These are phyloP conservation scores for Alosa alosa DNA, from an alignment of 2,113 vertebrate species.

Conservation along the genomic window DNA sequence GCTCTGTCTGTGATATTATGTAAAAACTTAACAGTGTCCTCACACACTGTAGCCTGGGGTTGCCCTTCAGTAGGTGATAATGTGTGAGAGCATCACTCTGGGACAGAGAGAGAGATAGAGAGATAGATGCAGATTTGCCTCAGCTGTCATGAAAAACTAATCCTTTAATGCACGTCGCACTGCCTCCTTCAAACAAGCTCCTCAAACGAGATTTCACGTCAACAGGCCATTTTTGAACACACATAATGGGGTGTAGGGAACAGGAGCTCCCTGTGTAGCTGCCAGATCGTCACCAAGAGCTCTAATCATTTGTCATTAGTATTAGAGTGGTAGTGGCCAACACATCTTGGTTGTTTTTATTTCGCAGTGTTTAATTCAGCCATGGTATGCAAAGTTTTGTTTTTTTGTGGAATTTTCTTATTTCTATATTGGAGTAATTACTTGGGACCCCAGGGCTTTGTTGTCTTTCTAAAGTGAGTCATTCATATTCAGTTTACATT, in stretches of 20 bases:
- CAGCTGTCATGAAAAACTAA: neutral
- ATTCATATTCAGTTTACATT: neutral
- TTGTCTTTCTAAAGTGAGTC: neutral
- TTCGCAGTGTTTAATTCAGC: neutral
- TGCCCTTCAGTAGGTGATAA: neutral
- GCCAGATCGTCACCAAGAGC: neutral
- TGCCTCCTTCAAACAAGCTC: neutral
- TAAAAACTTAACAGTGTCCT: neutral
- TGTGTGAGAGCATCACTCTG: neutral
- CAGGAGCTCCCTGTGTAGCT: neutral
- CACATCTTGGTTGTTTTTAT: neutral
- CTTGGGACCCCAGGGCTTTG: neutral
- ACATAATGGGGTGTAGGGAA: neutral
- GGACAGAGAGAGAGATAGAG: neutral
- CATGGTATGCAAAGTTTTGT: neutral
- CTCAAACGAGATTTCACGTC: neutral
- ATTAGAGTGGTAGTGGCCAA: neutral
- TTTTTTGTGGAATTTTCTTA: neutral
- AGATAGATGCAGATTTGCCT: neutral
- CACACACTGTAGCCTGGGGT: neutral
- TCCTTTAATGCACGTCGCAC: slow-evolving; percentile 4
- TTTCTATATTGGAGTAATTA: neutral
- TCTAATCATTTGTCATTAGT: neutral
- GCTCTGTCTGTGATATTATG: neutral
- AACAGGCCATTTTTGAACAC: neutral